Conservation (phyloP, 2,113 vertebrate genomes). For the Harpagus bidentatus region DNA sequence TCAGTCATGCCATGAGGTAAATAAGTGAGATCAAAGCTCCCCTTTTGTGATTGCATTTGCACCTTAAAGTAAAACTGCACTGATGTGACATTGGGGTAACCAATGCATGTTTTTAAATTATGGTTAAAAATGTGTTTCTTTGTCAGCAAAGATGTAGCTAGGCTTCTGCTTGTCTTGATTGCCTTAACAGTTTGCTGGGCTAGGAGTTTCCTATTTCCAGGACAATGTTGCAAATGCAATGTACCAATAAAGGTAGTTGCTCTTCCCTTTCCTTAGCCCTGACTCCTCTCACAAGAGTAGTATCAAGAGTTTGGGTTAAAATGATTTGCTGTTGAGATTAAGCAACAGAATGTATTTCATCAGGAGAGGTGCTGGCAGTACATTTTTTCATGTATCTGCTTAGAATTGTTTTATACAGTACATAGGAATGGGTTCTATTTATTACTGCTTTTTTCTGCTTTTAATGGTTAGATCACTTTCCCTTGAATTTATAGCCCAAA, state of each 20-base stretch:
- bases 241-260: no score
- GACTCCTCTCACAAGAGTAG: not conserved
- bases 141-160: not conserved
- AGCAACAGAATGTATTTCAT: not conserved
- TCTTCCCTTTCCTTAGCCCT: not conserved
- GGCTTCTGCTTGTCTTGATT: not conserved
- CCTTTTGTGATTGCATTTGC: not conserved
- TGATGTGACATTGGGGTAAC: accelerated
- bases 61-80: not conserved
- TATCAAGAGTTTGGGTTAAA: not conserved
- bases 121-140: not conserved
- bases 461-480: not conserved
- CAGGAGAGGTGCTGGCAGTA: not conserved
- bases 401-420: not conserved
- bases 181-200: not conserved
- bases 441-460: not conserved
- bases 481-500: not conserved
- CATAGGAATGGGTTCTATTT: not conserved
- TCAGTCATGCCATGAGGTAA: not conserved
- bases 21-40: not conserved
- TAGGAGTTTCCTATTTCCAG: not conserved
- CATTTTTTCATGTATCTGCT: not conserved
- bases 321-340: not conserved
- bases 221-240: not conserved
- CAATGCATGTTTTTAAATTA: not conserved